Percentiles rank a stretch among this genome's conserved stretches.
These are phyloP conservation scores for Ormyrus pomaceus DNA, from an alignment of 2,888 invertebrate species.

Conservation along the genomic window DNA sequence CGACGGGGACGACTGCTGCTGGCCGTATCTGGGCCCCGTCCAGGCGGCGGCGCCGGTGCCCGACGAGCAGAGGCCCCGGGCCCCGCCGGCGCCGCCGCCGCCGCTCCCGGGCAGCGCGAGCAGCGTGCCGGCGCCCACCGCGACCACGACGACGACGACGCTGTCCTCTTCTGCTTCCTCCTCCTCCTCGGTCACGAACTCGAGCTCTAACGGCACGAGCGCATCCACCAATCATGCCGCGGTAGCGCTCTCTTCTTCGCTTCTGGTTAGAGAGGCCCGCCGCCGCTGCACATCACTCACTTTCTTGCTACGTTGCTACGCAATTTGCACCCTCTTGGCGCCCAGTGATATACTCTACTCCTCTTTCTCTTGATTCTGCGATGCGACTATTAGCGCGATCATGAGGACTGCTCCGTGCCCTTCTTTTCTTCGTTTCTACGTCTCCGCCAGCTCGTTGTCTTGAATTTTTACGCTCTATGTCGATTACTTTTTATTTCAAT, in stretches of 20 bases:
- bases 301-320: background rate
- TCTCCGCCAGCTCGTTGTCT: too few relatives aligned
- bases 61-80: background rate
- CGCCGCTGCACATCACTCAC: constrained; percentile 50
- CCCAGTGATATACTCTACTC: background rate
- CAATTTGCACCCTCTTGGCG: too few relatives aligned
- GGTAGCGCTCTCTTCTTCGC: constrained; percentile 68
- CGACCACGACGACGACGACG: constrained; percentile 5
- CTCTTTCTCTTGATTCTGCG: too few relatives aligned
- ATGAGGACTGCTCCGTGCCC: too few relatives aligned
- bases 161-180: constrained; percentile 69
- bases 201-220: constrained; percentile 70
- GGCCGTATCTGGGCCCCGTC: constrained; percentile 9
- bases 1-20: background rate
- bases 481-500: background rate
- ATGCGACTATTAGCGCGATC: too few relatives aligned
- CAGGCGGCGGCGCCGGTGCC: background rate
- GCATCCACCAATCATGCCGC: constrained; percentile 67
- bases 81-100: background rate
- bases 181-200: constrained; percentile 65
- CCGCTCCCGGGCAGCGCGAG: background rate
- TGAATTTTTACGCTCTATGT: background rate
- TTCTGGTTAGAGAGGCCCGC: constrained; percentile 57
- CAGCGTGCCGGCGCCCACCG: background rate
- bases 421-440: too few relatives aligned